Evolutionary conservation across 2,888 invertebrate species (phyloP).

Genomic region (Dynastes hyllus): DNA sequence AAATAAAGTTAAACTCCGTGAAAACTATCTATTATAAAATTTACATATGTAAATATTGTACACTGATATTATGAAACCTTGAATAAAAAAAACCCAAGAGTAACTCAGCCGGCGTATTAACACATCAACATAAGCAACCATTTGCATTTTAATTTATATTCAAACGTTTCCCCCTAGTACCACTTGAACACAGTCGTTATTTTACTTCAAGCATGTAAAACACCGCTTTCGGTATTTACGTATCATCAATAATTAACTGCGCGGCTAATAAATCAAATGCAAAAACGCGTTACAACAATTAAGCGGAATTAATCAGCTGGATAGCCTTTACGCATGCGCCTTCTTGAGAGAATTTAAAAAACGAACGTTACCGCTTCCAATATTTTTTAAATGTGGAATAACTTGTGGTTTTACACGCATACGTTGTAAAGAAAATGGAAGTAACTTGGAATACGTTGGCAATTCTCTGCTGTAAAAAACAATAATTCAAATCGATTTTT

Average conservation of each 20-base stretch:
- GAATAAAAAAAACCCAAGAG: constrained; percentile 16
- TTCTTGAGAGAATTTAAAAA: constrained; percentile 20
- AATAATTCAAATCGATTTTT: no score
- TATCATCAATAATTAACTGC: constrained; percentile 37
- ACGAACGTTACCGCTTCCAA: constrained; percentile 30
- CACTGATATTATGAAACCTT: constrained; percentile 7
- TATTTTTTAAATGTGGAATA: background rate
- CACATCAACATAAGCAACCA: constrained; percentile 27
- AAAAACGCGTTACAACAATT: constrained; percentile 1
- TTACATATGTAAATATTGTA: constrained; percentile 39
- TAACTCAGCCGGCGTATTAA: constrained; percentile 26
- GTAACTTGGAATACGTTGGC: no score
- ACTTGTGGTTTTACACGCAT: no score
- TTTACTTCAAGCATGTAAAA: constrained; percentile 25
- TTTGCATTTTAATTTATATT: constrained; percentile 41
- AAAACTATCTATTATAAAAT: constrained; percentile 27
- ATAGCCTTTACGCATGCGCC: constrained; percentile 24
- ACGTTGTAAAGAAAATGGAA: no score
- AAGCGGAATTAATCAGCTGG: constrained; percentile 42
- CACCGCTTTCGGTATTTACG: constrained; percentile 22
- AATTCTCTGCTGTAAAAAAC: no score
- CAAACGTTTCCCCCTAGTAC: constrained; percentile 13
- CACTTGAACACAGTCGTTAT: constrained; percentile 30
- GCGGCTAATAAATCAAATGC: constrained; percentile 31
- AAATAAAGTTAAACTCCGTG: constrained; percentile 18